Evolutionary conservation across 2,797 vertebrate species (phyloP).

Genomic region (Cacajao melanocephalus): DNA sequence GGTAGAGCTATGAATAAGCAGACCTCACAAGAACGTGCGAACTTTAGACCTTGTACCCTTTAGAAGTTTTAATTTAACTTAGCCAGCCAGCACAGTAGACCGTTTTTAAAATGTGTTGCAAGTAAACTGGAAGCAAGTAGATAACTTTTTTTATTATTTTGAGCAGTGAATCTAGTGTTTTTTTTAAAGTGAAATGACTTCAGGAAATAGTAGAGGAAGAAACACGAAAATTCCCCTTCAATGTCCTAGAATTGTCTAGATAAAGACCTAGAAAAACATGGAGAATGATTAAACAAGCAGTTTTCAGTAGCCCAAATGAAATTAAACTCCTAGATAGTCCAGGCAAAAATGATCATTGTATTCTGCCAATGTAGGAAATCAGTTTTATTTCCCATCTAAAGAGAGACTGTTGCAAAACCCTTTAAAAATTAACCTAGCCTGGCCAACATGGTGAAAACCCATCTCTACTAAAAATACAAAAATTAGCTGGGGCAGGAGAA

Average conservation of each 20-base stretch:
- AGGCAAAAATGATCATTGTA: background rate
- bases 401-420: slow-evolving; percentile 2
- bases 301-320: slow-evolving; percentile 10
- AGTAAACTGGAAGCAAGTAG: slow-evolving; percentile 48
- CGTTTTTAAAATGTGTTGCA: slow-evolving; percentile 10
- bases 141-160: background rate
- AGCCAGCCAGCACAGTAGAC: slow-evolving; percentile 25
- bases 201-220: background rate
- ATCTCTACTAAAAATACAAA: background rate
- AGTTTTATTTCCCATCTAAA: background rate
- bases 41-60: slow-evolving; percentile 75
- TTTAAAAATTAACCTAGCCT: slow-evolving; percentile 51
- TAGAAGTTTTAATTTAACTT: slow-evolving; percentile 76
- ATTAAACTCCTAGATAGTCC: background rate
- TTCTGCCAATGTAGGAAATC: slow-evolving; percentile 7
- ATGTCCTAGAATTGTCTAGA: background rate
- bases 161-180: background rate
- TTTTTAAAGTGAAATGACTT: slow-evolving; percentile 5
- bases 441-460: background rate
- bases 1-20: slow-evolving; percentile 23
- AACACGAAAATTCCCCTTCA: background rate
- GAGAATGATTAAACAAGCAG: background rate
- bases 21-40: slow-evolving; percentile 42
- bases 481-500: background rate
- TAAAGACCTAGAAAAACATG: background rate